Percentiles rank a stretch among this genome's conserved stretches.
Conservation (phyloP, 2,888 invertebrate species). For the Syrphus vitripennis region DNA sequence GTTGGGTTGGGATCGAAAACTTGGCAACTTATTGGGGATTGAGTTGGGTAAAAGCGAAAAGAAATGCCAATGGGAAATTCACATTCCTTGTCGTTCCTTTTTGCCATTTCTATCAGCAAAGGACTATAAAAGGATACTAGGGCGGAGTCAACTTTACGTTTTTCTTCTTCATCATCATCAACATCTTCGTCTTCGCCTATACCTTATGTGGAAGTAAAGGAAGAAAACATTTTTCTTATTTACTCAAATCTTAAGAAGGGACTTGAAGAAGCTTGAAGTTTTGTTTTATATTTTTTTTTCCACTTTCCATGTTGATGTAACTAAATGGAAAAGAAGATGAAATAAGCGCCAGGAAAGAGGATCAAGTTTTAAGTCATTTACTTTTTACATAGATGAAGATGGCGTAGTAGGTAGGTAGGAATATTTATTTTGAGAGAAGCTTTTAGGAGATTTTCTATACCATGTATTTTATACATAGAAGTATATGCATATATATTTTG, state of each 20-base stretch:
- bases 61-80: slow-evolving; percentile 68
- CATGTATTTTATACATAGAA: not conserved
- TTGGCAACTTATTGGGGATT: slow-evolving; percentile 65
- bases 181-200: not conserved
- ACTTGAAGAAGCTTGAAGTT: slow-evolving; percentile 52
- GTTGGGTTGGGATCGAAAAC: slow-evolving; percentile 37
- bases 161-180: slow-evolving; percentile 31
- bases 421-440: not conserved
- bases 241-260: slow-evolving; percentile 53
- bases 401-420: not conserved
- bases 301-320: slow-evolving; percentile 61
- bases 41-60: slow-evolving; percentile 60
- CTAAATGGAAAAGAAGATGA: slow-evolving; percentile 71
- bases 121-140: slow-evolving; percentile 44
- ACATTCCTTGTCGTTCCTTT: slow-evolving; percentile 63
- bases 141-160: slow-evolving; percentile 65
- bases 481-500: not conserved
- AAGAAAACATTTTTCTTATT: slow-evolving; percentile 62
- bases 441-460: not conserved
- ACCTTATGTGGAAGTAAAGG: slow-evolving; percentile 12
- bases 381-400: slow-evolving; percentile 61
- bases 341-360: slow-evolving; percentile 70
- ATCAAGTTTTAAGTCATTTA: slow-evolving; percentile 71
- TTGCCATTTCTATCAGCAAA: slow-evolving; percentile 23
- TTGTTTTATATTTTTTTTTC: slow-evolving; percentile 36